Percentiles rank a stretch among this genome's conserved stretches.
phyloP scores from a whole-genome alignment of 2,888 invertebrate genomes.

The Parnassius orleans region DNA sequence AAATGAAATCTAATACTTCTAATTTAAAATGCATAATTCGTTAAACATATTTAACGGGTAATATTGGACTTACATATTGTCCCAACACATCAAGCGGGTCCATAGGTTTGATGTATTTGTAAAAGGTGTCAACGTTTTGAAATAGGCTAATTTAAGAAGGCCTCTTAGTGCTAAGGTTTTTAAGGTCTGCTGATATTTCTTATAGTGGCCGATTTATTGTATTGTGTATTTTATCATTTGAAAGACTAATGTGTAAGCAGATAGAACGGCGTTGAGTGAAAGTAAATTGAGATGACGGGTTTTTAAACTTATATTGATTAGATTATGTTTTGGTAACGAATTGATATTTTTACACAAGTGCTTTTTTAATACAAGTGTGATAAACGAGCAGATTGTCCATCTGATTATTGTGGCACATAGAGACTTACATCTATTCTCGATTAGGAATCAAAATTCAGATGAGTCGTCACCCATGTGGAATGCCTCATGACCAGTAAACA shows the following conservation, averaged over 20 bases:
- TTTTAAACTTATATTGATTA: conserved; percentile 39
- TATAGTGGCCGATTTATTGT: conserved; percentile 33
- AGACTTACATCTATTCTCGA: too few relatives aligned
- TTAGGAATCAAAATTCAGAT: too few relatives aligned
- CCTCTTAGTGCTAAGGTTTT: conserved; percentile 24
- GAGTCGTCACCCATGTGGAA: too few relatives aligned
- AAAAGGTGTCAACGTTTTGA: conserved; percentile 49
- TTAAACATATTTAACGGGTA: conserved; percentile 9
- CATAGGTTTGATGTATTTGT: conserved; percentile 51
- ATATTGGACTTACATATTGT: conserved; percentile 40
- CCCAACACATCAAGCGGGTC: conserved; percentile 52
- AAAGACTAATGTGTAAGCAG: conserved; percentile 58
- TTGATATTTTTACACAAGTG: neutral
- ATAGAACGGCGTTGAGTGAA: conserved; percentile 53
- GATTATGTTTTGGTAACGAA: conserved; percentile 21
- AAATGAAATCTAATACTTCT: neutral
- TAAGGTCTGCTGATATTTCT: conserved; percentile 30
- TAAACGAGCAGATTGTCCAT: too few relatives aligned
- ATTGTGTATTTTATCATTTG: conserved; percentile 53
- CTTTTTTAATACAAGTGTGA: neutral
- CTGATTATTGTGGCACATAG: too few relatives aligned
- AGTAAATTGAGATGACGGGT: conserved; percentile 51
- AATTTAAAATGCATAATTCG: conserved; percentile 27
- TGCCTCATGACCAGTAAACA: neutral
- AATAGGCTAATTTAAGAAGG: conserved; percentile 39